phyloP scores from a whole-genome alignment of 2,888 invertebrate genomes.

The Omphaloscelis lunosa region DNA sequence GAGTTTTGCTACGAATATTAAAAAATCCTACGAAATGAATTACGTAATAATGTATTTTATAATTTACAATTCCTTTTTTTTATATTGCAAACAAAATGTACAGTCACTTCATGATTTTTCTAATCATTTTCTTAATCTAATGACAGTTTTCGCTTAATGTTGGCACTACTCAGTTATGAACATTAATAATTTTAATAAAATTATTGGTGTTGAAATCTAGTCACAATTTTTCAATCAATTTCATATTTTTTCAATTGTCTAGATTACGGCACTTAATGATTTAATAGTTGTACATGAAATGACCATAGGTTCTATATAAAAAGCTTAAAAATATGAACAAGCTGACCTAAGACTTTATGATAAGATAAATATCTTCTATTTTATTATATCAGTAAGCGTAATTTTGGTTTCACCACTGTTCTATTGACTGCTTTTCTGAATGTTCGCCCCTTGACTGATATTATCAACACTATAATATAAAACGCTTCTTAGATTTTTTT shows the following conservation, averaged over 20 bases:
- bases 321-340: slow-evolving; percentile 71
- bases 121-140: slow-evolving; percentile 32
- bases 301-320: slow-evolving; percentile 66
- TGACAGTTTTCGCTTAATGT: slow-evolving; percentile 21
- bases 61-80: slow-evolving; percentile 81
- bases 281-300: slow-evolving; percentile 68
- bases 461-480: slow-evolving; percentile 6
- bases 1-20: slow-evolving; percentile 75
- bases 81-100: slow-evolving; percentile 68
- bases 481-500: background rate
- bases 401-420: slow-evolving; percentile 53
- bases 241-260: slow-evolving; percentile 9
- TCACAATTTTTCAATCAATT: slow-evolving; percentile 11
- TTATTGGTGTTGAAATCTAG: slow-evolving; percentile 31
- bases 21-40: slow-evolving; percentile 75
- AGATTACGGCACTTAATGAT: slow-evolving; percentile 38
- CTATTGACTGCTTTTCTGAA: slow-evolving; percentile 36
- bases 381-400: slow-evolving; percentile 59
- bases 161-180: slow-evolving; percentile 39
- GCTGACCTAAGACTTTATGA: slow-evolving; percentile 71
- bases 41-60: slow-evolving; percentile 65
- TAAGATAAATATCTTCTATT: slow-evolving; percentile 52
- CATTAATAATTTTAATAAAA: slow-evolving; percentile 25
- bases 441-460: slow-evolving; percentile 51
- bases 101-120: slow-evolving; percentile 64